Base-by-base conservation (phyloP, 2,888 invertebrate species). In the Chymomyza procnemis region DNA sequence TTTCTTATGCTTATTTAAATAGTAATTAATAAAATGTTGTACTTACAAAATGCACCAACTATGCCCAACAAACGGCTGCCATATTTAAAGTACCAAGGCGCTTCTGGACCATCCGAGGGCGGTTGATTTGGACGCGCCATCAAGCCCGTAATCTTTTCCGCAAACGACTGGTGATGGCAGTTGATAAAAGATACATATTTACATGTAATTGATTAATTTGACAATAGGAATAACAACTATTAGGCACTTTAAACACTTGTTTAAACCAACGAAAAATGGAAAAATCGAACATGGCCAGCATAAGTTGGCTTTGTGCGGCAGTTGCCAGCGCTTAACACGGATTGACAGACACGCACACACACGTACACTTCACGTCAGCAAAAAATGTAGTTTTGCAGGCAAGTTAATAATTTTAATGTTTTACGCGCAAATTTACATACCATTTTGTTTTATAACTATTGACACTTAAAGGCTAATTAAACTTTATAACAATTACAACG, bases 61-160 rank as follows among this genome's bases (percentile, higher is more conserved):
- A 96, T 96, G 75, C 97, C 97, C 84, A 97, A 92, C 78, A 94
- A 94, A 88, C 96, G 93, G 81, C 95, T 96, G 90, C 94, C 95
- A 92, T 96, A 96, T 92, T 96, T 96, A 93, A 97, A 93, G 94
- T 95, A 97, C 96, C 96, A 96, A 79, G 97, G 95, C 80, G 96
- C 96, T 91, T 96, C 96, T 92, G 95, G 95, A 79, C 94, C 93
- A 76, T 92, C 93, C 85, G 94, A 93, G 91, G 96, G 95, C 68
- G 81, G 79, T 75, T 88, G 89, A 80, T 95, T 95, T 74, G 96
- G 96, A 88, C 95, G 93, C 87, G 95, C 93, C 95, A 96, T 94
- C 79, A 96, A 92, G 89, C 94, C 93, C 74, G 94, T 93, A 86
- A 96, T 92, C 93, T 96, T 96, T 90, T 96, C 96, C 84, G 94